A percentile compares a stretch with the other conserved stretches of the same genome.
phyloP scores from a whole-genome alignment of 2,888 invertebrate species.

The Hirtodrosophila histrioides region DNA sequence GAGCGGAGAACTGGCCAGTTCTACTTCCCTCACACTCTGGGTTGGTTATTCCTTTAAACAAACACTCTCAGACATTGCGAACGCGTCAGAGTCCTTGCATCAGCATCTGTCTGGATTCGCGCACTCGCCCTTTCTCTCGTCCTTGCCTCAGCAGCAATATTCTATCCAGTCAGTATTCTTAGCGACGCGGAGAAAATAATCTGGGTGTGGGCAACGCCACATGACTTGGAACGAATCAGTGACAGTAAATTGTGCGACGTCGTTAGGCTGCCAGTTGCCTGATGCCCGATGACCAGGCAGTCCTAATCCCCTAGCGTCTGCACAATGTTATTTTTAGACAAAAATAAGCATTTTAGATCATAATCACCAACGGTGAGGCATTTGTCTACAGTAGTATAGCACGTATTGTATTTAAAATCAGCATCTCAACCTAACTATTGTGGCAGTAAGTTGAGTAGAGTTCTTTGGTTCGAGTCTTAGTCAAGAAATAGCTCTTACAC shows the following conservation, averaged over 20 bases:
- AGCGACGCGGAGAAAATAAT: constrained; percentile 21
- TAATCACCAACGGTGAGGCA: no score
- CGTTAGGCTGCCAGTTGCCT: constrained; percentile 35
- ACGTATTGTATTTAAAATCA: no score
- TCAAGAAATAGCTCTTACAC: no score
- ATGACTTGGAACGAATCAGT: constrained; percentile 50
- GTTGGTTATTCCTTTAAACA: constrained; percentile 58
- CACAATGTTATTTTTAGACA: no score
- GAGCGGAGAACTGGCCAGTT: constrained; percentile 11
- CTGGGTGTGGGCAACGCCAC: constrained; percentile 53
- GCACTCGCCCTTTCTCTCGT: constrained; percentile 24
- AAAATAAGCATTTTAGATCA: no score
- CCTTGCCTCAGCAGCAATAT: no score
- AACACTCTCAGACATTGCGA: constrained; percentile 57
- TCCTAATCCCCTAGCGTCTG: no score
- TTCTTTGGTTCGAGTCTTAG: no score
- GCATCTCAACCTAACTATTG: no score
- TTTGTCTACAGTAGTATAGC: no score
- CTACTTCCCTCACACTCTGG: constrained; percentile 3
- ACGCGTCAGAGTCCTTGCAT: constrained; percentile 49
- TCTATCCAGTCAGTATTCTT: constrained; percentile 2
- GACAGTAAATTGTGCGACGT: constrained; percentile 51
- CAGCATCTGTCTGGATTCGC: constrained; percentile 53
- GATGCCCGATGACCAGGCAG: not conserved
- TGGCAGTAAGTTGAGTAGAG: no score